Conservation (phyloP, 2,888 invertebrate species). For the Phengaris arion region DNA sequence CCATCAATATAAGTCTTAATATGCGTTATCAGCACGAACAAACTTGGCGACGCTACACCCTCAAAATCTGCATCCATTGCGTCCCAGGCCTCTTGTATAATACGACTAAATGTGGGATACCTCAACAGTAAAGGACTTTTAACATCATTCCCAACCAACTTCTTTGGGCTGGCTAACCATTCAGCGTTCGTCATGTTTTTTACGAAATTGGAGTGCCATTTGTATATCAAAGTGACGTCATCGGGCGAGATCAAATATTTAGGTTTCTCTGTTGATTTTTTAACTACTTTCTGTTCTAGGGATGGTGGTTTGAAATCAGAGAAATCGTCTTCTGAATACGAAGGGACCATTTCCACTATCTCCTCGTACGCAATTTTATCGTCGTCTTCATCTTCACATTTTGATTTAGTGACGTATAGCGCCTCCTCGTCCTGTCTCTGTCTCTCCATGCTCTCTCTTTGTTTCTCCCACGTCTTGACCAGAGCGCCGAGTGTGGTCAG, state of each 20-base stretch:
- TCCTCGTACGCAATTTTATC: constrained; percentile 83
- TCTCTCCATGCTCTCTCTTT: constrained; percentile 83
- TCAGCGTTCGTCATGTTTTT: constrained; percentile 78
- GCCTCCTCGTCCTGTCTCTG: constrained; percentile 87
- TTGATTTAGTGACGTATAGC: constrained; percentile 85
- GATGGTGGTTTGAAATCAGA: constrained; percentile 80
- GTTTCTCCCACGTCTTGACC: constrained; percentile 86
- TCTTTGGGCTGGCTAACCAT: constrained; percentile 78
- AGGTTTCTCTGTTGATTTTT: constrained; percentile 48
- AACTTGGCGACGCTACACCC: constrained; percentile 74
- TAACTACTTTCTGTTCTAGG: constrained; percentile 72
- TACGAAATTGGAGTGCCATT: constrained; percentile 81
- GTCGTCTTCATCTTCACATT: constrained; percentile 84
- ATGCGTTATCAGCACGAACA: constrained; percentile 79
- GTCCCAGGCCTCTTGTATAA: constrained; percentile 74
- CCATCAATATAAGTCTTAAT: constrained; percentile 73
- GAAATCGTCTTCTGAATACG: constrained; percentile 84
- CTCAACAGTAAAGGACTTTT: constrained; percentile 77
- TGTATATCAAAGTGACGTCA: constrained; percentile 80
- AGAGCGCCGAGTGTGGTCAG: constrained; percentile 80
- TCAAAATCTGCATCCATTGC: constrained; percentile 78
- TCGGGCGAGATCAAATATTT: constrained; percentile 67
- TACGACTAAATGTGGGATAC: constrained; percentile 78
- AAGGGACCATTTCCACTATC: constrained; percentile 85
- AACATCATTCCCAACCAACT: constrained; percentile 63